These are phyloP conservation scores for Erethizon dorsatum DNA, from an alignment of 2,797 vertebrate species.

Conservation along the genomic window DNA sequence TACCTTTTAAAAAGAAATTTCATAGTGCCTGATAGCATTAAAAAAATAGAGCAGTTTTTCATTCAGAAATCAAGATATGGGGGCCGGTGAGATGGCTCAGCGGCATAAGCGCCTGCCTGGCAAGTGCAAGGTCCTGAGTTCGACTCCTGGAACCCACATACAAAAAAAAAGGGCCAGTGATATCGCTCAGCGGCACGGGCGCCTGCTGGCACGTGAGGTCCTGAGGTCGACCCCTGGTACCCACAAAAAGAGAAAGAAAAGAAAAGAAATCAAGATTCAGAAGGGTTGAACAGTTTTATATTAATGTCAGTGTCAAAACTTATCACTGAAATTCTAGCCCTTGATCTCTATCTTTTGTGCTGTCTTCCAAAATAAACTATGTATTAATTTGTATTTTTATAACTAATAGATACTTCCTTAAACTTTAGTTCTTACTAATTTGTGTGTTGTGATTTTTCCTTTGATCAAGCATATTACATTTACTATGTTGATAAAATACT, in stretches of 20 bases:
- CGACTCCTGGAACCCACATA: too few relatives aligned
- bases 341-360: neutral
- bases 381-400: neutral
- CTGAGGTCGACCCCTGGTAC: too few relatives aligned
- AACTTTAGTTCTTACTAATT: slow-evolving; percentile 52
- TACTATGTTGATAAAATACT: slow-evolving; percentile 54
- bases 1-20: slow-evolving; percentile 50
- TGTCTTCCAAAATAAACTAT: neutral
- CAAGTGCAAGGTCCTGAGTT: too few relatives aligned
- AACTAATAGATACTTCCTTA: slow-evolving; percentile 9
- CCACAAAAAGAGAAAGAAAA: too few relatives aligned
- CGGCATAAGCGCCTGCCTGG: too few relatives aligned
- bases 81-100: too few relatives aligned
- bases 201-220: too few relatives aligned
- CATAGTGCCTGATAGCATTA: neutral
- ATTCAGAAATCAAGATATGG: neutral
- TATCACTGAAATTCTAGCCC: neutral
- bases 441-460: neutral
- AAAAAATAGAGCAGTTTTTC: neutral
- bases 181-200: too few relatives aligned
- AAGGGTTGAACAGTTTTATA: neutral
- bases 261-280: neutral
- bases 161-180: too few relatives aligned
- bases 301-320: neutral
- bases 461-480: slow-evolving; percentile 1